Conservation (phyloP, 2,888 invertebrate genomes). For the Cynaeus angustus region DNA sequence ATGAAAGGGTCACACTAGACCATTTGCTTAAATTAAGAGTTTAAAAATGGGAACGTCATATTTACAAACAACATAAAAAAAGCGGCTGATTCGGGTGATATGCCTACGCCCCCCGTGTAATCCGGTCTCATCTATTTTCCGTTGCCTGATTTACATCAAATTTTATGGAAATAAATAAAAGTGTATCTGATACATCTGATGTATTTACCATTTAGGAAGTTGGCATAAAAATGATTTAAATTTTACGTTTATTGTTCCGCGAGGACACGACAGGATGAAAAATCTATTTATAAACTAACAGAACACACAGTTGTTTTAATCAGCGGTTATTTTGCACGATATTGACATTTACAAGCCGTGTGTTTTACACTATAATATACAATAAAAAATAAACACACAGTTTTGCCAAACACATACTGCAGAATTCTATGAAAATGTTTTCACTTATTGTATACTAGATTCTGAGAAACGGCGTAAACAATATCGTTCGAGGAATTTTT, state of each 20-base stretch:
- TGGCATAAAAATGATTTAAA: conserved; percentile 29
- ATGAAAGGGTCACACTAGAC: conserved; percentile 27
- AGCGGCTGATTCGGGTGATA: conserved; percentile 22
- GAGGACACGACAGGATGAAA: conserved; percentile 26
- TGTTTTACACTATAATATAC: not conserved
- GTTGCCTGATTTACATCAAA: conserved; percentile 28
- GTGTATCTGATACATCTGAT: conserved; percentile 27
- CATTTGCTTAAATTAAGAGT: conserved; percentile 25
- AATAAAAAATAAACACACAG: not conserved
- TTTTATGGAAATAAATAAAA: conserved; percentile 38
- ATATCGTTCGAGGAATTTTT: too few relatives aligned
- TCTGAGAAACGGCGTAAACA: too few relatives aligned
- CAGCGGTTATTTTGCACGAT: not conserved
- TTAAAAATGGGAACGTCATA: conserved; percentile 22
- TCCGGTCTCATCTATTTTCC: conserved; percentile 29
- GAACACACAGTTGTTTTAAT: not conserved
- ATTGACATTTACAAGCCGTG: conserved; percentile 5
- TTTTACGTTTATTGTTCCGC: conserved; percentile 33
- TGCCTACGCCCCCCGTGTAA: conserved; percentile 28
- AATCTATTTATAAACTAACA: conserved; percentile 9
- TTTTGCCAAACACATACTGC: not conserved
- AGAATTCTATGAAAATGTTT: not conserved
- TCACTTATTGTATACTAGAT: not conserved
- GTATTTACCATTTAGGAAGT: conserved; percentile 33
- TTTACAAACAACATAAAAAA: conserved; percentile 19